These are phyloP conservation scores for Gallinago jamesoni DNA, from an alignment of 2,113 vertebrate genomes.

Conservation along the genomic window DNA sequence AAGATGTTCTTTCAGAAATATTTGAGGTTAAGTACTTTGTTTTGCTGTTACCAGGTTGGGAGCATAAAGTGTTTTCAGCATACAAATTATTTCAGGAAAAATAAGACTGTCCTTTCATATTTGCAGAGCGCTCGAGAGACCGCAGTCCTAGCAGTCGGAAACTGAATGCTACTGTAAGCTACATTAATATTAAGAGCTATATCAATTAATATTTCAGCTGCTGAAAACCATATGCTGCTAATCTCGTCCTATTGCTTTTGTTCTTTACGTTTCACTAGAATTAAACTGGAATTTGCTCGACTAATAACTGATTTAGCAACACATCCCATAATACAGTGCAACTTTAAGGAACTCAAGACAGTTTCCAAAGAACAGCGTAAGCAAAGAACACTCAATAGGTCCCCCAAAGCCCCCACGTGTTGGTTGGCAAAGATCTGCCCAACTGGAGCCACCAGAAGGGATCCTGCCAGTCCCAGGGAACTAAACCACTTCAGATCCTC, in stretches of 20 bases:
- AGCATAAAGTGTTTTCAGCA: background rate
- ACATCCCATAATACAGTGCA: background rate
- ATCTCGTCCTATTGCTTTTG: background rate
- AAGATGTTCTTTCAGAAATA: background rate
- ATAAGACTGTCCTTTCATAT: background rate
- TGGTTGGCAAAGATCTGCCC: background rate
- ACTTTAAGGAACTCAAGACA: background rate
- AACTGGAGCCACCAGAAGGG: background rate
- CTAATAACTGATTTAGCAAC: background rate
- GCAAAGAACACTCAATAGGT: background rate
- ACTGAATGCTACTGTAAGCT: background rate
- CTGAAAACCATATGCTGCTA: background rate
- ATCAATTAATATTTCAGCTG: background rate
- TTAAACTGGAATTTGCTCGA: background rate
- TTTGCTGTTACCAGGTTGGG: background rate
- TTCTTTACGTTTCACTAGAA: background rate
- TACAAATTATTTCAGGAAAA: background rate
- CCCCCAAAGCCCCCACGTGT: background rate
- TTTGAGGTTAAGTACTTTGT: background rate
- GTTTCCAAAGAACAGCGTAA: background rate
- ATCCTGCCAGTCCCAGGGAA: background rate
- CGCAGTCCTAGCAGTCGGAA: background rate
- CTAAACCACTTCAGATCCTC: background rate
- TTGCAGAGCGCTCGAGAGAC: background rate
- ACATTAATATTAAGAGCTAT: background rate